Conservation (phyloP, 2,888 invertebrate species). For the Andrena bicolor region DNA sequence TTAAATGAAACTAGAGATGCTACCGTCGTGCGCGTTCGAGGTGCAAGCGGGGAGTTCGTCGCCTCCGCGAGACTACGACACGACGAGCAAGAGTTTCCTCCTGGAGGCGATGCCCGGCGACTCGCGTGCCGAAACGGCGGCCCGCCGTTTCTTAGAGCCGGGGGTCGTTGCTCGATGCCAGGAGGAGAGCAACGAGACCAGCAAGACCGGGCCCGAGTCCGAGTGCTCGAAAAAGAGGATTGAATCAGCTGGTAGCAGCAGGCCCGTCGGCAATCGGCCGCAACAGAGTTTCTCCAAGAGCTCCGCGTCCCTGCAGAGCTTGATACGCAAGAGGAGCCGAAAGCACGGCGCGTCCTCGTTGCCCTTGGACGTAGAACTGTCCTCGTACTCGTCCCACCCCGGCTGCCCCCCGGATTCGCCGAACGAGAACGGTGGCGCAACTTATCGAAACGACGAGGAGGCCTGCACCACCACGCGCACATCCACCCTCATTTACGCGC, state of each 20-base stretch:
- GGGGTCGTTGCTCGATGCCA: constrained; percentile 55
- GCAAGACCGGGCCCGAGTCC: constrained; percentile 48
- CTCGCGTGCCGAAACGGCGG: constrained; percentile 41
- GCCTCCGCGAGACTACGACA: constrained; percentile 47
- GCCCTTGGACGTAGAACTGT: constrained; percentile 61
- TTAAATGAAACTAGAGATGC: constrained; percentile 47
- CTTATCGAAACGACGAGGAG: constrained; percentile 63
- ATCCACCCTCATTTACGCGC: constrained; percentile 64
- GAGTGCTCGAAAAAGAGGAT: constrained; percentile 51
- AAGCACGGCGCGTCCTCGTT: constrained; percentile 60
- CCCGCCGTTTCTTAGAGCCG: constrained; percentile 50
- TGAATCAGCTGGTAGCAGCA: constrained; percentile 52
- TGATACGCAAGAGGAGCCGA: constrained; percentile 58
- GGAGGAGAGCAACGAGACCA: constrained; percentile 56
- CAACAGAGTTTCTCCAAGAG: constrained; percentile 60
- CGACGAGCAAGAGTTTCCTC: constrained; percentile 49
- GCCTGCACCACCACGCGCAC: constrained; percentile 63
- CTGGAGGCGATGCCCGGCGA: constrained; percentile 59
- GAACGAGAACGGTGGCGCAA: constrained; percentile 35
- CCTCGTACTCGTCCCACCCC: constrained; percentile 54
- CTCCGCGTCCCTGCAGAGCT: constrained; percentile 65
- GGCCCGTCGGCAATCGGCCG: constrained; percentile 44
- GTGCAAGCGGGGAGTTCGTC: constrained; percentile 48
- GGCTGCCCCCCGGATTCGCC: constrained; percentile 28
- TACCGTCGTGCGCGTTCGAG: constrained; percentile 56